phyloP scores from a whole-genome alignment of 2,888 invertebrate species.

The Malthinus seriepunctatus region DNA sequence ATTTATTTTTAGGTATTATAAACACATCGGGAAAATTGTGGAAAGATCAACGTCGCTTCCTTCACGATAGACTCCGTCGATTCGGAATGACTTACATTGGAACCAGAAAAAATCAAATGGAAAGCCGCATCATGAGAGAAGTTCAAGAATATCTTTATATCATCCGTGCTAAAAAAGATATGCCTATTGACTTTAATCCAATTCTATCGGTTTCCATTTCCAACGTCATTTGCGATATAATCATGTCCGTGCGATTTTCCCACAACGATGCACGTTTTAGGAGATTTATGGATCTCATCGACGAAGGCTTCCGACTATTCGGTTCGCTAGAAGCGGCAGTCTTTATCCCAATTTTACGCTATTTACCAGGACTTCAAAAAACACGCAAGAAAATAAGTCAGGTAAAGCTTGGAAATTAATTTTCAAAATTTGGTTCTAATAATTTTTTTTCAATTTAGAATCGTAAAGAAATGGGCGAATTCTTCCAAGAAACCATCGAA shows the following conservation, averaged over 20 bases:
- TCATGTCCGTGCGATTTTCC: slow-evolving; percentile 86
- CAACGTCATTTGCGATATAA: slow-evolving; percentile 88
- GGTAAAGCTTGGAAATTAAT: slow-evolving; percentile 43
- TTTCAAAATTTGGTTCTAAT: background rate
- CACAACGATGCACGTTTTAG: slow-evolving; percentile 77
- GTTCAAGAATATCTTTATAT: slow-evolving; percentile 73
- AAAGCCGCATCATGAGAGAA: slow-evolving; percentile 81
- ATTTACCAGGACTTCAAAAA: slow-evolving; percentile 59
- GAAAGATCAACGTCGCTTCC: slow-evolving; percentile 87
- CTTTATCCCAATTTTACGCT: slow-evolving; percentile 78
- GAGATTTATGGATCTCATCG: slow-evolving; percentile 82
- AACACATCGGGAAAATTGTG: slow-evolving; percentile 88
- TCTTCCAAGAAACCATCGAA: slow-evolving; percentile 82
- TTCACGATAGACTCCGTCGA: slow-evolving; percentile 81
- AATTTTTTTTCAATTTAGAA: slow-evolving; percentile 57
- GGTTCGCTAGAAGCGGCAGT: slow-evolving; percentile 81
- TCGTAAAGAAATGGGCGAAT: slow-evolving; percentile 81
- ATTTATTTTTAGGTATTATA: slow-evolving; percentile 72
- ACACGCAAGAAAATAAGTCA: slow-evolving; percentile 60
- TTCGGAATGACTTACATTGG: slow-evolving; percentile 90
- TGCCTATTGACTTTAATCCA: slow-evolving; percentile 74
- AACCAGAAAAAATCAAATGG: slow-evolving; percentile 79
- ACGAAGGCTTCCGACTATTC: slow-evolving; percentile 88
- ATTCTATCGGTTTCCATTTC: slow-evolving; percentile 80
- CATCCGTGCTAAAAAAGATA: slow-evolving; percentile 66